Conservation (phyloP, 2,113 vertebrate species). For the Gymnogyps californianus region DNA sequence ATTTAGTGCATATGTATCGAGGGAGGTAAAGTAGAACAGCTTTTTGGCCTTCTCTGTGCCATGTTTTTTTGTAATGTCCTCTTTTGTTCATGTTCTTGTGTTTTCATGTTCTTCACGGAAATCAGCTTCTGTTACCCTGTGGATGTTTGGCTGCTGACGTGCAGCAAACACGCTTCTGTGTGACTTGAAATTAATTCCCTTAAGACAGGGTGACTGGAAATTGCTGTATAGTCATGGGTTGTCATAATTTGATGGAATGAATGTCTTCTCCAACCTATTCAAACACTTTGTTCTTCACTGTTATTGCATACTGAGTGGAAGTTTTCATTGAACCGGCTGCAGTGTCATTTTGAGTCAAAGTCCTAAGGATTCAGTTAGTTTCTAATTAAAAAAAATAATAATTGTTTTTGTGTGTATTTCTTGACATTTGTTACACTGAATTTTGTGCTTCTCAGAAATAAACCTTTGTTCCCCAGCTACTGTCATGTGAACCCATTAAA, state of each 20-base stretch:
- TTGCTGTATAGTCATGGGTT: background rate
- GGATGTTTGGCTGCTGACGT: background rate
- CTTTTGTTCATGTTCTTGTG: background rate
- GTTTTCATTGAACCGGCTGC: background rate
- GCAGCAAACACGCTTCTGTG: background rate
- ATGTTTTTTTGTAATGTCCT: background rate
- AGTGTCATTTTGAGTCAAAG: background rate
- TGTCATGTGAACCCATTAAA: background rate
- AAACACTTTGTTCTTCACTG: background rate
- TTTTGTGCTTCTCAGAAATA: background rate
- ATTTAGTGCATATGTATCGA: background rate
- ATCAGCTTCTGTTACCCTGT: background rate
- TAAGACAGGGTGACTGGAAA: background rate
- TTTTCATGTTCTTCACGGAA: background rate
- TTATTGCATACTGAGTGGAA: background rate
- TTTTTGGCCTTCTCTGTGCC: background rate
- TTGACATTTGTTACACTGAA: background rate
- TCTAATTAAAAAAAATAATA: background rate
- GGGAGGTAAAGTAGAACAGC: background rate
- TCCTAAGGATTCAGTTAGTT: background rate
- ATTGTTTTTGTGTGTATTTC: background rate
- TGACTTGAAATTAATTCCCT: background rate
- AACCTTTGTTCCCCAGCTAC: background rate
- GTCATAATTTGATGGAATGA: background rate
- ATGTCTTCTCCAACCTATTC: background rate